These are phyloP conservation scores for Drosophila hamatofila DNA, from an alignment of 2,888 invertebrate species.

Conservation along the genomic window DNA sequence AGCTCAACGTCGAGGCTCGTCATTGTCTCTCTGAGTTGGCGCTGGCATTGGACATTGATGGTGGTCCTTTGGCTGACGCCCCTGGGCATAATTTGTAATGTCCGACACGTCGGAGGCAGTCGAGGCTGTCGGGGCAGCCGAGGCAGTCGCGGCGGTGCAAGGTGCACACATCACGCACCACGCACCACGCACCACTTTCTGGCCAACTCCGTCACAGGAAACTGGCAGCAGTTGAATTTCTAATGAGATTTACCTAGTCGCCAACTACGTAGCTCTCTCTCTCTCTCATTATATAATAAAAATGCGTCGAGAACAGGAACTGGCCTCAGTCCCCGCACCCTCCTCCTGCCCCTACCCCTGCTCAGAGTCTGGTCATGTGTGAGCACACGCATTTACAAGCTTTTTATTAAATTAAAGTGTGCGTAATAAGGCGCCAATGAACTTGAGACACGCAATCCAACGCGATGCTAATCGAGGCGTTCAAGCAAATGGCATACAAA, in stretches of 20 bases:
- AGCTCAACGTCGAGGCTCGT: constrained; percentile 66
- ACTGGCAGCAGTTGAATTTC: constrained; percentile 61
- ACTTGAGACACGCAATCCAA: constrained; percentile 62
- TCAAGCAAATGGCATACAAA: constrained; percentile 54
- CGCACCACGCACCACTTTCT: constrained; percentile 70
- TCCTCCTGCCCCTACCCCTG: too few species aligned
- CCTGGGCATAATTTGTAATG: constrained; percentile 81
- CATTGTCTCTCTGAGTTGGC: constrained; percentile 55
- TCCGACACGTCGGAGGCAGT: constrained; percentile 71
- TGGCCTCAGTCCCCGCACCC: neutral
- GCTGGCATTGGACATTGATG: constrained; percentile 65
- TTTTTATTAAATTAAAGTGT: constrained; percentile 78
- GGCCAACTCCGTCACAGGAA: constrained; percentile 61
- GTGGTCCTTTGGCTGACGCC: constrained; percentile 66
- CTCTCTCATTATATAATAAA: constrained; percentile 74
- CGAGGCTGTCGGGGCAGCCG: constrained; percentile 8
- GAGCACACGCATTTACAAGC: constrained; percentile 74
- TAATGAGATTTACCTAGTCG: constrained; percentile 52
- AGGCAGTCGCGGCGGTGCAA: constrained; percentile 47
- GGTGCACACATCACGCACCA: constrained; percentile 72
- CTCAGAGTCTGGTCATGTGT: constrained; percentile 44
- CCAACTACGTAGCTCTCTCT: constrained; percentile 2
- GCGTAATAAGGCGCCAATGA: constrained; percentile 76
- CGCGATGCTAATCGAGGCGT: constrained; percentile 17
- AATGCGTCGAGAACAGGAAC: constrained; percentile 60